Evolutionary conservation across 2,888 invertebrate genomes (phyloP).

Genomic region (Hofmannophila pseudospretella): DNA sequence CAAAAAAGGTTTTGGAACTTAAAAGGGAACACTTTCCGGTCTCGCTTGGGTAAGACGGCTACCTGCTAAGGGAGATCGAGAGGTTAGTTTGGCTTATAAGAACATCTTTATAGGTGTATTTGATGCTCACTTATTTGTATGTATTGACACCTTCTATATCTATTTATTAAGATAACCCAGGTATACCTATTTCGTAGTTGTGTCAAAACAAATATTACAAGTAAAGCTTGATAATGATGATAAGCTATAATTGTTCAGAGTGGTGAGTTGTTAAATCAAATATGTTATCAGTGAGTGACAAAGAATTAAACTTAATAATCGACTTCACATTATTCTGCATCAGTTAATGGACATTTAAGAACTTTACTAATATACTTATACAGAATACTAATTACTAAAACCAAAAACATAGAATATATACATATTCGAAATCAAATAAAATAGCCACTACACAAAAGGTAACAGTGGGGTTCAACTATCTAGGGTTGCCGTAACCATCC

Average conservation of each 20-base stretch:
- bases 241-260: not conserved
- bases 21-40: constrained; percentile 52
- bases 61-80: constrained; percentile 47
- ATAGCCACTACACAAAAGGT: constrained; percentile 28
- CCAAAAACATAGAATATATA: not conserved
- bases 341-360: too few species aligned
- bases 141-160: not conserved
- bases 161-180: not conserved
- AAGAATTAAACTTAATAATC: too few species aligned
- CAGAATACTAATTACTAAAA: not conserved
- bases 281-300: not conserved
- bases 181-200: not conserved
- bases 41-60: constrained; percentile 49
- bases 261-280: not conserved
- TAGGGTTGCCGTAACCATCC: constrained; percentile 55
- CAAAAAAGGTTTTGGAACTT: constrained; percentile 46
- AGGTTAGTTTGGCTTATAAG: not conserved
- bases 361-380: too few species aligned
- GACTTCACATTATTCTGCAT: too few species aligned
- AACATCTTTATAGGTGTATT: not conserved
- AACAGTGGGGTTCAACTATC: constrained; percentile 40
- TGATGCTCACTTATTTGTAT: not conserved
- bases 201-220: not conserved
- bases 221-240: not conserved
- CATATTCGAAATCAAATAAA: constrained; percentile 21